These are phyloP conservation scores for Arenicola marina DNA, from an alignment of 2,888 invertebrate genomes.

Conservation along the genomic window DNA sequence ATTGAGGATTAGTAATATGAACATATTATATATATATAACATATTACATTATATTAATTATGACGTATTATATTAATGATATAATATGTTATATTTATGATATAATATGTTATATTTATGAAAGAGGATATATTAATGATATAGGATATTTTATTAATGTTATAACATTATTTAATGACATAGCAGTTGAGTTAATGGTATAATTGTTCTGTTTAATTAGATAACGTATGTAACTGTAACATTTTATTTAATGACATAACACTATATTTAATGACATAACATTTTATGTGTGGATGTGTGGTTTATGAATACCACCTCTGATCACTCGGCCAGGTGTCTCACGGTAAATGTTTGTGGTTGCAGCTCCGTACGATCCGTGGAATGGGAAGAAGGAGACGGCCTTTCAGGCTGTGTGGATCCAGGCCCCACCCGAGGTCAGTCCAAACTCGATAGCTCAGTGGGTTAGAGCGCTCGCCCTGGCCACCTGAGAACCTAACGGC, in stretches of 20 bases:
- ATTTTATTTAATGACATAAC: no score
- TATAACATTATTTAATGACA: no score
- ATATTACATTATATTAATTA: no score
- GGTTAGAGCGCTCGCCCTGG: no score
- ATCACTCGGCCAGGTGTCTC: neutral
- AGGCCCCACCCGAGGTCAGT: constrained; percentile 83
- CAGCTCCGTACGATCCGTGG: constrained; percentile 51
- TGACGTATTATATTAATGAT: neutral
- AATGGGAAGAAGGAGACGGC: constrained; percentile 74
- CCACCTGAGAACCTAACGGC: no score
- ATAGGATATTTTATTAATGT: no score
- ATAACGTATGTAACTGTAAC: no score
- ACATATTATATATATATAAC: neutral
- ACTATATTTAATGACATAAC: no score
- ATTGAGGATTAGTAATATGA: neutral
- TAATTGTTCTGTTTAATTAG: no score
- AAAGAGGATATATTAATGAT: neutral
- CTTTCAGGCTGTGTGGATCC: constrained; percentile 77
- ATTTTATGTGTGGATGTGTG: no score
- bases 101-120: neutral
- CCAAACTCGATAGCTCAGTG: no score
- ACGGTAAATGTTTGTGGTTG: constrained; percentile 11
- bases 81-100: neutral
- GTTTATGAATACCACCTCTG: neutral
- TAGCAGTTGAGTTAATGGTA: no score